phyloP scores from a whole-genome alignment of 2,113 vertebrate species.

The Prunella himalayana region DNA sequence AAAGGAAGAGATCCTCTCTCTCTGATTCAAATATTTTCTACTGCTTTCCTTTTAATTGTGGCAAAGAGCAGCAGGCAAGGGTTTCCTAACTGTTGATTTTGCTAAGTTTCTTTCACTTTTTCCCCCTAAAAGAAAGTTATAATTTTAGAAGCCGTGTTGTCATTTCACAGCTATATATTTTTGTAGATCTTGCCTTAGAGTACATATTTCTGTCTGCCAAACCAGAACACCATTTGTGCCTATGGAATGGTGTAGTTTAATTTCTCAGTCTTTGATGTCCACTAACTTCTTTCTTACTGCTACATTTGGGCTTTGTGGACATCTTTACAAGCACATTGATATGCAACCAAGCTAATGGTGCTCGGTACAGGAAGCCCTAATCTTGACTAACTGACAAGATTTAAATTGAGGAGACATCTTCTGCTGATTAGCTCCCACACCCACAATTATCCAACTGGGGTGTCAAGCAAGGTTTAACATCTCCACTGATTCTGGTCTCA shows the following conservation, averaged over 20 bases:
- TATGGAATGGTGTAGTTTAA: slow-evolving; percentile 70
- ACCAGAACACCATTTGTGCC: slow-evolving; percentile 54
- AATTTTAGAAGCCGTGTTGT: neutral
- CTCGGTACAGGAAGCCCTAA: slow-evolving; percentile 97
- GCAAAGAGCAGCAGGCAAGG: slow-evolving; percentile 19
- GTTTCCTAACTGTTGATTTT: slow-evolving; percentile 46
- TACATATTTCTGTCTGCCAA: slow-evolving; percentile 39
- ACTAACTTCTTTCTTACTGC: slow-evolving; percentile 78
- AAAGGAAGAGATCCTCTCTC: neutral
- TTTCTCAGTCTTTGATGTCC: slow-evolving; percentile 79
- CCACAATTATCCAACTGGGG: slow-evolving; percentile 99
- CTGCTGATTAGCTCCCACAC: slow-evolving; percentile 99
- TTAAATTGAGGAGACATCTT: slow-evolving; percentile 99
- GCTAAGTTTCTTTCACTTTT: neutral
- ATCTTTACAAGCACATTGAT: slow-evolving; percentile 93
- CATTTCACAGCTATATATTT: slow-evolving; percentile 21
- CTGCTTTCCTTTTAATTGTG: neutral
- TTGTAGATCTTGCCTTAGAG: slow-evolving; percentile 7
- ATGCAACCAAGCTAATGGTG: slow-evolving; percentile 99
- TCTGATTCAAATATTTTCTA: slow-evolving; percentile 19
- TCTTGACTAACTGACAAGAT: slow-evolving; percentile 99
- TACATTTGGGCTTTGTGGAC: slow-evolving; percentile 85
- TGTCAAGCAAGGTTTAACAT: slow-evolving; percentile 99
- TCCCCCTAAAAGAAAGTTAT: neutral
- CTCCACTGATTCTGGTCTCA: slow-evolving; percentile 99